A percentile compares a stretch with the other conserved stretches of the same genome.
Conservation (phyloP, 1,140 invertebrate genomes). For the Macrotrachela quadricornifera region DNA sequence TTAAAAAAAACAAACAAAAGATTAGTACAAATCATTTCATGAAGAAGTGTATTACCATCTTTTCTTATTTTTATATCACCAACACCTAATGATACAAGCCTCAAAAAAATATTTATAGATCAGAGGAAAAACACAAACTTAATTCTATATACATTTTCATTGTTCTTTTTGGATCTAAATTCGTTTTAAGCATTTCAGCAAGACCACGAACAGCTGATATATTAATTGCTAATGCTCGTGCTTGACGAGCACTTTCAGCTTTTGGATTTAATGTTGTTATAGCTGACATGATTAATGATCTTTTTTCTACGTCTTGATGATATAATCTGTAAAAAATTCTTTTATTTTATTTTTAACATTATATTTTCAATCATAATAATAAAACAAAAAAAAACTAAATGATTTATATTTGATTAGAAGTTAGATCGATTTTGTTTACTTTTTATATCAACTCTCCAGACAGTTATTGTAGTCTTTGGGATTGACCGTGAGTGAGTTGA, state of each 20-base stretch:
- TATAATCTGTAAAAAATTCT: no score
- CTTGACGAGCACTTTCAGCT: conserved; percentile 88
- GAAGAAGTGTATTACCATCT: conserved; percentile 90
- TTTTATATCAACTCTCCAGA: no score
- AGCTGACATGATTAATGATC: conserved; percentile 50
- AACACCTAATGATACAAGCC: conserved; percentile 70
- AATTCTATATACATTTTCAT: conserved; percentile 79
- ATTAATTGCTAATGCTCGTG: conserved; percentile 83
- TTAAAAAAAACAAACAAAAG: no score
- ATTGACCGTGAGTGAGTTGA: no score
- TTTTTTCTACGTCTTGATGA: neutral
- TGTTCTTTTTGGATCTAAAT: conserved; percentile 94
- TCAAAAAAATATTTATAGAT: neutral
- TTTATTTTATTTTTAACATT: no score
- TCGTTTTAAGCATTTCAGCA: conserved; percentile 92
- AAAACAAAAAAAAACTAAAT: no score
- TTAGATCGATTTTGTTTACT: no score
- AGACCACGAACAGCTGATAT: conserved; percentile 88
- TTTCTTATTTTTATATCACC: conserved; percentile 99
- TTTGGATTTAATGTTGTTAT: conserved; percentile 95
- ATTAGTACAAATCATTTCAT: no score
- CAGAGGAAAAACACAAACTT: no score
- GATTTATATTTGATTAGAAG: no score
- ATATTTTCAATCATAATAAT: no score
- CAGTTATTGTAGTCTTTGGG: no score